Percentiles rank a stretch among this genome's conserved stretches.
These are phyloP conservation scores for Alosa sapidissima DNA, from an alignment of 2,797 vertebrate species.

Conservation along the genomic window DNA sequence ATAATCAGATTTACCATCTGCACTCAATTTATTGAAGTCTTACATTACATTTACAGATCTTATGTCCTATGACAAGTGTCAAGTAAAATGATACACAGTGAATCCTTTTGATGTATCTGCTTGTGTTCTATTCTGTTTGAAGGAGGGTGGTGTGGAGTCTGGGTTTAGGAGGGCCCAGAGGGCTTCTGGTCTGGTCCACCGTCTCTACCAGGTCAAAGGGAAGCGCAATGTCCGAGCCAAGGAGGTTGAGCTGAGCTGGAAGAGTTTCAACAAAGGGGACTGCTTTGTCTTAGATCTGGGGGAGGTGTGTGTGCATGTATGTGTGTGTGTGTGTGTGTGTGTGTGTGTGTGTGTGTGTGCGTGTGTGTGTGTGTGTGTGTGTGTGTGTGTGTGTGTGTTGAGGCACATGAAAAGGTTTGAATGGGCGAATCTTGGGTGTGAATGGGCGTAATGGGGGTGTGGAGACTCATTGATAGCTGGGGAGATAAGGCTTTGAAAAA, in stretches of 20 bases:
- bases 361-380: constrained; percentile 13
- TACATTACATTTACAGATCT: too few species aligned
- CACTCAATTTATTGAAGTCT: too few species aligned
- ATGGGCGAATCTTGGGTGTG: not conserved
- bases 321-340: constrained; percentile 17
- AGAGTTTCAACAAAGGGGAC: constrained; percentile 78
- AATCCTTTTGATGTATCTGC: constrained; percentile 10
- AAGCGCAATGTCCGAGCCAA: constrained; percentile 73
- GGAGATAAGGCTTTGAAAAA: not conserved
- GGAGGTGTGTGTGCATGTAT: constrained; percentile 54
- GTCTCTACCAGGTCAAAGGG: constrained; percentile 77
- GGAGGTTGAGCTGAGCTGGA: constrained; percentile 72
- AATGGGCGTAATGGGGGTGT: not conserved
- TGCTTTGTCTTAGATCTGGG: constrained; percentile 79
- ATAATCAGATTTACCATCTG: not conserved
- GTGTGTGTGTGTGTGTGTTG: constrained; percentile 11
- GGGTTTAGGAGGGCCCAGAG: constrained; percentile 73
- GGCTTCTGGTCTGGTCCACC: constrained; percentile 59
- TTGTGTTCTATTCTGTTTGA: constrained; percentile 30
- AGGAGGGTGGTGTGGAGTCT: constrained; percentile 78
- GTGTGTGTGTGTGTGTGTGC: not conserved
- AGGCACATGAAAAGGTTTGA: not conserved
- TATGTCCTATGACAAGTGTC: too few species aligned
- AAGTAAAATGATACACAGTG: not conserved
- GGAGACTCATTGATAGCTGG: not conserved